A percentile compares a stretch with the other conserved stretches of the same genome.
phyloP scores from a whole-genome alignment of 2,797 vertebrate species.

The Hippopotamyrus pictus region DNA sequence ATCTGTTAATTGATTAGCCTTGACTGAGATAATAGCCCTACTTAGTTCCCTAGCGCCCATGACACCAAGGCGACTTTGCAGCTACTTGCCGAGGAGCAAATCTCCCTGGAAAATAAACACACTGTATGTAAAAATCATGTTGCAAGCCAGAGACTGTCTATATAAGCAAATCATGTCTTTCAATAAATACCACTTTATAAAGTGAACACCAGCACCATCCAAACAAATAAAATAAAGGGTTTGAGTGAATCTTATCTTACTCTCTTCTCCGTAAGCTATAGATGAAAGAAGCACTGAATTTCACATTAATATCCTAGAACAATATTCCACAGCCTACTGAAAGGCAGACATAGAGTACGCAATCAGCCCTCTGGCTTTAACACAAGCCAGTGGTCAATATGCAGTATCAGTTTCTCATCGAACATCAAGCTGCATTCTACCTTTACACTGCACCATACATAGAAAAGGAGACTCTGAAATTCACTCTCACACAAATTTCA shows the following conservation, averaged over 20 bases:
- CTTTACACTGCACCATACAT: neutral
- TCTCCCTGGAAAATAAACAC: neutral
- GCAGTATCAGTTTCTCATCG: neutral
- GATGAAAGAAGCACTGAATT: neutral
- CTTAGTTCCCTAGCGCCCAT: neutral
- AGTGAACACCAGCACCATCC: neutral
- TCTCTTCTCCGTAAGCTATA: neutral
- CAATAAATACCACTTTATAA: neutral
- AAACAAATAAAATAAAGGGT: neutral
- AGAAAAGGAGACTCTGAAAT: neutral
- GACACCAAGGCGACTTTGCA: neutral
- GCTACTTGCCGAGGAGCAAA: neutral
- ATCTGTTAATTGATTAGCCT: neutral
- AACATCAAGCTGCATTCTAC: neutral
- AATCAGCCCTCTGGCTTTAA: neutral
- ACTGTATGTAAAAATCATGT: neutral
- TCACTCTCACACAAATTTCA: neutral
- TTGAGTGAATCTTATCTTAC: neutral
- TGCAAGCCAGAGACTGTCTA: neutral
- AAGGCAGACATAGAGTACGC: neutral
- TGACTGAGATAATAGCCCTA: neutral
- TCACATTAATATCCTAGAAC: neutral
- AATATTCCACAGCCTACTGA: neutral
- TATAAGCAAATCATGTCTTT: neutral
- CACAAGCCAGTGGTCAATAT: neutral